Base-by-base conservation (phyloP, 2,113 vertebrate species). In the Syngnathus scovelli region DNA sequence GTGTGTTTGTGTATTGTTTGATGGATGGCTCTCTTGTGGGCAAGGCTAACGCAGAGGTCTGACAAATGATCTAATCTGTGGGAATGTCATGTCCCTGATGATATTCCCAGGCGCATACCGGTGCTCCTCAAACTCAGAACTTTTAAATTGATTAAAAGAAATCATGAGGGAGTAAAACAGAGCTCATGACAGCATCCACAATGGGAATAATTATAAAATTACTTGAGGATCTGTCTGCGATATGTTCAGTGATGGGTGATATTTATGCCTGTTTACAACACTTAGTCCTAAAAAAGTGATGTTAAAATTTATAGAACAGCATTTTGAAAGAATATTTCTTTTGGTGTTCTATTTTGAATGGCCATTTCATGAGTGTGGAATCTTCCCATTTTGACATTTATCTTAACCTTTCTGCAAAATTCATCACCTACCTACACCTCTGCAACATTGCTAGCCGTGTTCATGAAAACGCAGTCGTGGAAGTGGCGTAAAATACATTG, bases 21-120 rank as follows among this genome's bases (percentile, higher is more conserved):
- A 88, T 82, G 75, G 77, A 85, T 85, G 79, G 75, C 68, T 83
- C 80, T 83, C 70, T 75, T 21, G 66, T 66, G 68, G 64, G 72
- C 51, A 66, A 64, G 63, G 72, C 73, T 76, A 70, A 79, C 74
- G 78, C 69, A 68, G 70, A 33, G 63, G 67, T 78, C 83, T 86
- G 84, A 89, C 82, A 85, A 89, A 89, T 76, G 83, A 85, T 76
- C 68, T 71, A 78, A 78, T 82, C 64, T 69, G 65, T 74, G 61
- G 61, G 59, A 83, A 75, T 79, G 69, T 81, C 78, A 80, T 64
- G 73, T 72, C 82, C 71, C 70, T 72, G 70, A 72, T 71, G 52
- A 65, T 66, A 67, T 74, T 84, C 84, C 72, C 39, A n/a, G 4
- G 72, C 64, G 68, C 67, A 59, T 78, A 16, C 61, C 4, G 61